phyloP scores from a whole-genome alignment of 1,140 invertebrate genomes.

The Drosophila biarmipes region DNA sequence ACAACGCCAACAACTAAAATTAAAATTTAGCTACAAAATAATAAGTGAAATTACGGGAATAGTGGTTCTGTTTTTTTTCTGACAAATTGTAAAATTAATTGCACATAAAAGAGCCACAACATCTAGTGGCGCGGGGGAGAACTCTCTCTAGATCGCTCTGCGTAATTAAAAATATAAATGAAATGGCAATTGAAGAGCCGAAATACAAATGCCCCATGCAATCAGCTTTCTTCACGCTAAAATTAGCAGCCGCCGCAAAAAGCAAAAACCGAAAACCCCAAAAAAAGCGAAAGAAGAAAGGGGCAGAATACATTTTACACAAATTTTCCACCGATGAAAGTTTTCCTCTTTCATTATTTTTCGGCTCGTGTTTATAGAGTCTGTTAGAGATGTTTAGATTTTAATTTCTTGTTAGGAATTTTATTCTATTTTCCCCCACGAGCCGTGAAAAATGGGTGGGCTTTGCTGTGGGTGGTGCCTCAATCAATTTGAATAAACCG shows the following conservation, averaged over 20 bases:
- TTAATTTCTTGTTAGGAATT: constrained; percentile 28
- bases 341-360: constrained; percentile 30
- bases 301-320: constrained; percentile 34
- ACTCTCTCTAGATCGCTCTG: constrained; percentile 26
- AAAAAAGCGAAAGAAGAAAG: constrained; percentile 10
- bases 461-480: constrained; percentile 11
- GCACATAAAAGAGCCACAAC: constrained; percentile 51
- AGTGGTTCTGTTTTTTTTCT: constrained; percentile 18
- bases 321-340: constrained; percentile 44
- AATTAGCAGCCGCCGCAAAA: constrained; percentile 22
- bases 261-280: neutral
- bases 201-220: constrained; percentile 30
- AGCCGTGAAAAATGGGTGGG: constrained; percentile 26
- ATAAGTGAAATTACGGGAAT: constrained; percentile 34
- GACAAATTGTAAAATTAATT: constrained; percentile 67
- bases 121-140: neutral
- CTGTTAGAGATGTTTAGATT: constrained; percentile 33
- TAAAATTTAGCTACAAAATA: constrained; percentile 53
- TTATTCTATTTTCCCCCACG: constrained; percentile 1
- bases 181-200: constrained; percentile 41
- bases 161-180: constrained; percentile 50
- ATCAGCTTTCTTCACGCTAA: constrained; percentile 44
- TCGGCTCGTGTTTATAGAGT: constrained; percentile 35
- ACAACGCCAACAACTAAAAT: constrained; percentile 36
- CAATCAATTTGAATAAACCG: constrained; percentile 56